Percentiles rank a stretch among this genome's conserved stretches.
phyloP scores from a whole-genome alignment of 92 coral and sea anemone species.

The Palythoa caribaeorum region DNA sequence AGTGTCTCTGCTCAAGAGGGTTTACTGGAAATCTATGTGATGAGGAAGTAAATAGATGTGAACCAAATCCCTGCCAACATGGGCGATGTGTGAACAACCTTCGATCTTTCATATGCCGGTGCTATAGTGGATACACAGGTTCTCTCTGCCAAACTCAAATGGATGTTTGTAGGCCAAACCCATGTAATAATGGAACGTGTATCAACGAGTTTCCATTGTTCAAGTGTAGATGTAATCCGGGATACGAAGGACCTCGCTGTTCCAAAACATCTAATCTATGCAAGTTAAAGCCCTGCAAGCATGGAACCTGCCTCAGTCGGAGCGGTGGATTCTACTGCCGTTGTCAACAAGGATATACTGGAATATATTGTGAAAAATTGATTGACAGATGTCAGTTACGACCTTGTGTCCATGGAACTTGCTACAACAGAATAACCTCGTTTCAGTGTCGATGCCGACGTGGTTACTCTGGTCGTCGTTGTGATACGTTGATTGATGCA shows the following conservation, averaged over 20 bases:
- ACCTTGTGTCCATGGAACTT: conserved; percentile 82
- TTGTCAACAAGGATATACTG: conserved; percentile 77
- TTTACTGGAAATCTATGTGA: conserved; percentile 75
- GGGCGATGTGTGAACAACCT: conserved; percentile 66
- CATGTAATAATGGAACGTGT: conserved; percentile 82
- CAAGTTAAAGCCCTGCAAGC: conserved; percentile 75
- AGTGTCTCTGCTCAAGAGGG: conserved; percentile 73
- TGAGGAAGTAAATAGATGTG: conserved; percentile 59
- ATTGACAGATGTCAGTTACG: conserved; percentile 73
- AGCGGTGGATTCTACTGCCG: conserved; percentile 66
- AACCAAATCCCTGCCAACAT: conserved; percentile 76
- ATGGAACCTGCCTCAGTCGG: conserved; percentile 73
- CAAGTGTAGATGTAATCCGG: conserved; percentile 73
- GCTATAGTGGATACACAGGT: conserved; percentile 63
- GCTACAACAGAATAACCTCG: conserved; percentile 66
- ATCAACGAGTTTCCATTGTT: conserved; percentile 59
- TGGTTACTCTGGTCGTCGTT: conserved; percentile 77
- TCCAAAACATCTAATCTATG: conserved; percentile 71
- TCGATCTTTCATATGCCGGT: conserved; percentile 62
- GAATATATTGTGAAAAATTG: conserved; percentile 70
- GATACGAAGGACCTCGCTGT: conserved; percentile 81
- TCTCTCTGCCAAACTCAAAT: conserved; percentile 39
- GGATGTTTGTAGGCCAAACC: conserved; percentile 55
- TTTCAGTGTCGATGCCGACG: conserved; percentile 73
- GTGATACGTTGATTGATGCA: conserved; percentile 61